Base-by-base conservation (phyloP, 2,888 invertebrate genomes). In the Erpobdella octoculata region DNA sequence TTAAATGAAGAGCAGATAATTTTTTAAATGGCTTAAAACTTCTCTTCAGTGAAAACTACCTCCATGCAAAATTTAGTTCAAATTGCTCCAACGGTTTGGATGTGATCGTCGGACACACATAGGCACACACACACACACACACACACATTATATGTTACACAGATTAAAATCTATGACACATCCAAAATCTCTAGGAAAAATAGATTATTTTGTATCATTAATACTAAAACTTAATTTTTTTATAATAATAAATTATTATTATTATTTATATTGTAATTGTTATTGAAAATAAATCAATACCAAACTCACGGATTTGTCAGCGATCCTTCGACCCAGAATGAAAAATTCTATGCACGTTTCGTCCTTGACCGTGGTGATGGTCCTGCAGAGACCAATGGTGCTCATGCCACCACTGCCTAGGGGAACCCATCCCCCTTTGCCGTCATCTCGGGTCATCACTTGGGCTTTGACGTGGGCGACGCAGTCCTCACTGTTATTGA, bases 371-470 rank as follows among this genome's bases (percentile, higher is more conserved):
- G 36, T 35, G 1, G 28, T 62, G 59, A 72, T 33, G 2, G 68
- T n/a, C 36, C 73, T 73, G n/a, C 72, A 66, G 28, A 76, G 71
- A 15, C 74, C 79, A 79, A 95, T 93, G 85, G 92, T 91, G 80
- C 93, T 92, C 78, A 95, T 89, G 77, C 94, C 94, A 79, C 94
- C 94, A 79, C 93, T 93, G 77, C 91, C 91, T 83, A 93, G 87
- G 80, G 93, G 93, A 61, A 84, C 89, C 94, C 94, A 95, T 79
- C 94, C 93, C 77, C 93, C 94, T 77, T 92, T 91, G 85, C 91
- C 92, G 85, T 95, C 96, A 88, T 96, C 95, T 84, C 95, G 89
- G 82, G 91, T 92, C 95, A 96, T 95, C 86, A 95, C 94, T 89
- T 95, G 95, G 86, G 95, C 95, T 83, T 93, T 91, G 84, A 96